A percentile compares a stretch with the other conserved stretches of the same genome.
Conservation (phyloP, 2,113 vertebrate genomes). For the Ramphastos sulfuratus region DNA sequence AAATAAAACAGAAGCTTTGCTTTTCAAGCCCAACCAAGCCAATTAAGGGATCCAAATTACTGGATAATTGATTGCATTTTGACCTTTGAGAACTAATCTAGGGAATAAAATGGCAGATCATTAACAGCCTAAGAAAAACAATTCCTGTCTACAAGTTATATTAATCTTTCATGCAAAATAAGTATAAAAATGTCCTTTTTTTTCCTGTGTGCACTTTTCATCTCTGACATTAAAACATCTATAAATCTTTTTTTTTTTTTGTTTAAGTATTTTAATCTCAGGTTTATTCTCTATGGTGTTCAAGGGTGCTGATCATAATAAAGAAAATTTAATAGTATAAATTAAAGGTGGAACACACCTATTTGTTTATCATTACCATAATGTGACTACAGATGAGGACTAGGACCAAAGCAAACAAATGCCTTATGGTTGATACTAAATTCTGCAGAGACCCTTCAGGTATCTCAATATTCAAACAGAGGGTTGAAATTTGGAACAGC, state of each 20-base stretch:
- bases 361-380: not conserved
- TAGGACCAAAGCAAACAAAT: not conserved
- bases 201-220: not conserved
- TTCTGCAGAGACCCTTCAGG: not conserved
- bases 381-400: not conserved
- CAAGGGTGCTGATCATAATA: not conserved
- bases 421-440: not conserved
- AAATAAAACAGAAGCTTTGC: conserved; percentile 39
- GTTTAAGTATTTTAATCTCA: not conserved
- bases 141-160: conserved; percentile 8
- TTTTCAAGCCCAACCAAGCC: conserved; percentile 54
- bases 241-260: not conserved
- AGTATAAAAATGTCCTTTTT: not conserved
- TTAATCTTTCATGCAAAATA: conserved; percentile 1
- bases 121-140: conserved; percentile 63
- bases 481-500: not conserved
- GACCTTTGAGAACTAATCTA: conserved; percentile 75
- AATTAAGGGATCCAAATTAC: conserved; percentile 69
- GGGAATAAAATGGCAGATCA: conserved; percentile 63
- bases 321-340: not conserved
- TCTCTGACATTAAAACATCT: not conserved
- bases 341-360: not conserved
- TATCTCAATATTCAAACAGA: not conserved
- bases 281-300: not conserved
- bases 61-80: conserved; percentile 71